These are phyloP conservation scores for Rhinoptilus africanus DNA, from an alignment of 2,113 vertebrate species.

Conservation along the genomic window DNA sequence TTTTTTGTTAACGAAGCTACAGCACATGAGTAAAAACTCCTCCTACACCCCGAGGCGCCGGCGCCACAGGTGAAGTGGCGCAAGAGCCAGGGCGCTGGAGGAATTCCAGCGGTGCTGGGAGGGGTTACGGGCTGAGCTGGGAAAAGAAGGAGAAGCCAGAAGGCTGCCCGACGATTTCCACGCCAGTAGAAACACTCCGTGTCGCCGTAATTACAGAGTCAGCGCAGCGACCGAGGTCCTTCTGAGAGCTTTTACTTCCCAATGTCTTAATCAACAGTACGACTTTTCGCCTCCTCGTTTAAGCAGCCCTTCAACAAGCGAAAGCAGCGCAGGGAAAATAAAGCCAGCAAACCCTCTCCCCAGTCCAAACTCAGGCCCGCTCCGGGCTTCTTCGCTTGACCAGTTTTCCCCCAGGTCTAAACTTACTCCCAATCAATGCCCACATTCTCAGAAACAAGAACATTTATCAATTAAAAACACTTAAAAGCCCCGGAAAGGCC, in stretches of 20 bases:
- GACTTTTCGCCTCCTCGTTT: not conserved
- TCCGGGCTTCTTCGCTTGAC: not conserved
- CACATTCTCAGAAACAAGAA: too few species aligned
- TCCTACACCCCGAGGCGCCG: rapidly evolving
- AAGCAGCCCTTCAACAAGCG: not conserved
- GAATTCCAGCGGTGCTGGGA: rapidly evolving
- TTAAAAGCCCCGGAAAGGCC: not conserved
- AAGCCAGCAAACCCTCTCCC: not conserved
- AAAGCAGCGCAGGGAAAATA: too few species aligned
- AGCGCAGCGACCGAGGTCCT: rapidly evolving
- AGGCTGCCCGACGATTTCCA: rapidly evolving
- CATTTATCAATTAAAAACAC: not conserved
- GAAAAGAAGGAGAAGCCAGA: too few species aligned
- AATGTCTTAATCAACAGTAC: too few species aligned
- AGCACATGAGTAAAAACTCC: not conserved
- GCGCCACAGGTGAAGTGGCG: rapidly evolving
- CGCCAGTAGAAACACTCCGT: too few species aligned
- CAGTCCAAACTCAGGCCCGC: not conserved
- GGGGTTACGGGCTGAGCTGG: not conserved
- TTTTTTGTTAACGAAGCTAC: not conserved
- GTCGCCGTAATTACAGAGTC: too few species aligned
- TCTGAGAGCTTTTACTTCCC: not conserved
- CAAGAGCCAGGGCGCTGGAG: not conserved
- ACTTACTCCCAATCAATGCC: rapidly evolving
- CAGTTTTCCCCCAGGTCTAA: not conserved